Conservation (phyloP, 2,888 invertebrate species). For the Anagyrus pseudococci region DNA sequence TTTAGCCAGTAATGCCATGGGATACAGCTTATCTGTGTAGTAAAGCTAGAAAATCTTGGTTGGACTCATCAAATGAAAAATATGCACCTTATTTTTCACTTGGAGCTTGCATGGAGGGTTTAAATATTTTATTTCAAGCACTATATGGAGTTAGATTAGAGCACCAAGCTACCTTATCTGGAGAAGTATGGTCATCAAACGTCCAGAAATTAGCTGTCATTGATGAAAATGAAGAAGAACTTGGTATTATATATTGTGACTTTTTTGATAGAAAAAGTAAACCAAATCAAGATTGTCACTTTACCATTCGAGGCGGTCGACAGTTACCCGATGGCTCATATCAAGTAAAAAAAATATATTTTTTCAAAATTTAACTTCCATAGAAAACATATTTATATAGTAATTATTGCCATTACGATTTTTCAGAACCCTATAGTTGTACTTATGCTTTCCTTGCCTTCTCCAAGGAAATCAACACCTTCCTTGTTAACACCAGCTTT, state of each 20-base stretch:
- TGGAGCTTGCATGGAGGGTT: conserved; percentile 95
- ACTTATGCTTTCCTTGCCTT: conserved; percentile 85
- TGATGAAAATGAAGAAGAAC: conserved; percentile 78
- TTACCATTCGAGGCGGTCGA: conserved; percentile 95
- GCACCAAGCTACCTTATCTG: conserved; percentile 68
- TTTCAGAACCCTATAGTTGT: conserved; percentile 86
- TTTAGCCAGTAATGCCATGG: conserved; percentile 69
- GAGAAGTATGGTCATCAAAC: conserved; percentile 88
- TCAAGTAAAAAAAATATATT: conserved; percentile 68
- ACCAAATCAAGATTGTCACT: conserved; percentile 97
- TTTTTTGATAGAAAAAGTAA: conserved; percentile 92
- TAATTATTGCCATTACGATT: not conserved
- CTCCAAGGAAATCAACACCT: conserved; percentile 77
- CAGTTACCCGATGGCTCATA: conserved; percentile 78
- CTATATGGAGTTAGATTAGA: conserved; percentile 84
- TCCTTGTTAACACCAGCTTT: conserved; percentile 82
- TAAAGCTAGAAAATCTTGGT: conserved; percentile 74
- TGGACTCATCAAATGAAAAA: conserved; percentile 75
- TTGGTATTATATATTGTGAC: conserved; percentile 97
- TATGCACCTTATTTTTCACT: conserved; percentile 88
- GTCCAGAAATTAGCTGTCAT: conserved; percentile 93
- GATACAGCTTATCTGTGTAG: conserved; percentile 87
- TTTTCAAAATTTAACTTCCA: not conserved
- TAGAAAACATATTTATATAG: not conserved
- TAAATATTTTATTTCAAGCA: conserved; percentile 85